phyloP scores from a whole-genome alignment of 2,113 vertebrate species.

The Merops nubicus region DNA sequence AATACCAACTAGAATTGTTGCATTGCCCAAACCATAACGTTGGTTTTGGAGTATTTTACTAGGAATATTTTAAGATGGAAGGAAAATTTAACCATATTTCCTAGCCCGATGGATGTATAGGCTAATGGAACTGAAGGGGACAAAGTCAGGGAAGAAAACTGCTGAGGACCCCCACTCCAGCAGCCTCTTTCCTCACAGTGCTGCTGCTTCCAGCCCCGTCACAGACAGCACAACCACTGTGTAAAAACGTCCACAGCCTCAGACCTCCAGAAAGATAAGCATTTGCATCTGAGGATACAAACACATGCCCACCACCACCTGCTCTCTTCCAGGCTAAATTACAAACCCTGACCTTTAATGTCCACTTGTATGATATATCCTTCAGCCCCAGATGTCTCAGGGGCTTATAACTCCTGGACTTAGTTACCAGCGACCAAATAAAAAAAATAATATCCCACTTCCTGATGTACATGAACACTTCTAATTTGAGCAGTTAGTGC shows the following conservation, averaged over 20 bases:
- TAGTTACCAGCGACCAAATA: background rate
- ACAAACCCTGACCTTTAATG: background rate
- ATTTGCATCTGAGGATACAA: background rate
- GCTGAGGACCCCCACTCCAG: background rate
- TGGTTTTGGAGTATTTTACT: background rate
- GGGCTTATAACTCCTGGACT: background rate
- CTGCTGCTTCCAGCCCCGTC: background rate
- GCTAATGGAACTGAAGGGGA: background rate
- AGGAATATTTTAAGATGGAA: background rate
- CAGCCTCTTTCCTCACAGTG: background rate
- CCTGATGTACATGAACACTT: background rate
- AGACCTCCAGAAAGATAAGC: background rate
- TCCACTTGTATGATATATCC: background rate
- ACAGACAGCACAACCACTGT: accelerated
- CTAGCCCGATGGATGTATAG: background rate
- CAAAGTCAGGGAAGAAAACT: background rate
- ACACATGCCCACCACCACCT: background rate
- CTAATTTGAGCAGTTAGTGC: background rate
- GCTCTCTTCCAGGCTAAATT: background rate
- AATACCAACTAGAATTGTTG: background rate
- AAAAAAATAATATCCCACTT: background rate
- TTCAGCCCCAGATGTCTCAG: background rate
- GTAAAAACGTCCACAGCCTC: background rate
- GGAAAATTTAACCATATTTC: background rate
- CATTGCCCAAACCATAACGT: background rate